These are phyloP conservation scores for Pheosia gnoma DNA, from an alignment of 2,888 invertebrate species.

Conservation along the genomic window DNA sequence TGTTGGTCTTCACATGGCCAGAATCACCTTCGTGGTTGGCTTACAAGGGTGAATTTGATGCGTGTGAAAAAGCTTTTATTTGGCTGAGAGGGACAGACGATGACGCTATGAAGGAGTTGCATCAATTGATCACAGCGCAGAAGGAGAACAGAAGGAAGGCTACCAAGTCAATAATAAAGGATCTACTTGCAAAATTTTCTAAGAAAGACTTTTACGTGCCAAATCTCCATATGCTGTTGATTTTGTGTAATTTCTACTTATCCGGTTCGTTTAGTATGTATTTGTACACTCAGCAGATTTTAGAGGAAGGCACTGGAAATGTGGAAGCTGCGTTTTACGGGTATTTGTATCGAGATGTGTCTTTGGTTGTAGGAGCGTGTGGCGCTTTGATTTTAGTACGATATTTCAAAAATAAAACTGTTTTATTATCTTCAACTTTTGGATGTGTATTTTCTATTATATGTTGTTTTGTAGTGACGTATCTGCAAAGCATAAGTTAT, in stretches of 20 bases:
- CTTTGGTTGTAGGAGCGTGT: neutral
- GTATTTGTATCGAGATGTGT: neutral
- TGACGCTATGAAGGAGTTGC: conserved; percentile 26
- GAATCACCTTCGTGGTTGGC: conserved; percentile 36
- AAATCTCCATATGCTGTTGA: neutral
- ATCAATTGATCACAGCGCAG: conserved; percentile 16
- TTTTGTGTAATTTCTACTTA: neutral
- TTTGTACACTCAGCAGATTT: neutral
- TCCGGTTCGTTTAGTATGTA: neutral
- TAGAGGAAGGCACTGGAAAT: neutral
- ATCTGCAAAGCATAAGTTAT: neutral
- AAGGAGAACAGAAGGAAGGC: conserved; percentile 10
- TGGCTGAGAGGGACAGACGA: conserved; percentile 27
- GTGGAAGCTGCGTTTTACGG: neutral
- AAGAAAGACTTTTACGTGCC: neutral
- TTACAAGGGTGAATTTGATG: conserved; percentile 25
- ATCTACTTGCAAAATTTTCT: neutral
- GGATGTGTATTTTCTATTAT: neutral
- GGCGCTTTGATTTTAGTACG: neutral
- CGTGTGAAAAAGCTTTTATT: conserved; percentile 22
- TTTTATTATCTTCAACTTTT: neutral
- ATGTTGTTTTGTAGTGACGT: neutral
- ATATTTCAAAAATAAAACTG: neutral
- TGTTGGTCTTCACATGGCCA: conserved; percentile 22
- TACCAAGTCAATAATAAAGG: no score